These are phyloP conservation scores for Pampus argenteus DNA, from an alignment of 2,797 vertebrate species.

Conservation along the genomic window DNA sequence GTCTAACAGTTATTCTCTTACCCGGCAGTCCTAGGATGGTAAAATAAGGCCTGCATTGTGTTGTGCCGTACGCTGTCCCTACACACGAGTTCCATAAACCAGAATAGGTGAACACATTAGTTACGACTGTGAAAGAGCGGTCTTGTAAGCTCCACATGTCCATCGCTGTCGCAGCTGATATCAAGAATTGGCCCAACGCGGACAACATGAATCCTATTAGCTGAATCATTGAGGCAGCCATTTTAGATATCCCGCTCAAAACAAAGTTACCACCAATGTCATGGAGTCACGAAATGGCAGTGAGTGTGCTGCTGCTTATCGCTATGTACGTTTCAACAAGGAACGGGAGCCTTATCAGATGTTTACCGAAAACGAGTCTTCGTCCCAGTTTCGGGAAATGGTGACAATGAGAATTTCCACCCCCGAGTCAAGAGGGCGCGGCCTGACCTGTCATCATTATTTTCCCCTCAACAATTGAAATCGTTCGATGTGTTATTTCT, in stretches of 20 bases:
- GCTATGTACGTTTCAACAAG: conserved; percentile 44
- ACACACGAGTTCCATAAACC: conserved; percentile 90
- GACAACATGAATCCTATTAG: conserved; percentile 87
- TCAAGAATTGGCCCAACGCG: conserved; percentile 82
- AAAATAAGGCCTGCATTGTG: conserved; percentile 89
- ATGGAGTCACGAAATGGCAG: conserved; percentile 56
- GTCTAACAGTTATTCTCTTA: conserved; percentile 72
- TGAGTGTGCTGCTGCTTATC: conserved; percentile 53
- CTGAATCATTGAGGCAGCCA: conserved; percentile 83
- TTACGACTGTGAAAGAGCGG: conserved; percentile 85
- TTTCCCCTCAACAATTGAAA: conserved; percentile 6
- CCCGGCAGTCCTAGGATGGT: conserved; percentile 92
- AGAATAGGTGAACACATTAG: conserved; percentile 86
- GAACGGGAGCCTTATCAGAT: conserved; percentile 70
- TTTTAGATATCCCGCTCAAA: conserved; percentile 53
- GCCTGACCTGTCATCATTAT: conserved; percentile 19
- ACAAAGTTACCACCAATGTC: conserved; percentile 20
- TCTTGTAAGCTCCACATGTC: conserved; percentile 91
- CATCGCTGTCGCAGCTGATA: conserved; percentile 85
- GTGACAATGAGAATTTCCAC: conserved; percentile 20
- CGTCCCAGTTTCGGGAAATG: conserved; percentile 63
- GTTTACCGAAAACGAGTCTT: conserved; percentile 65
- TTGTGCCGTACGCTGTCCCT: conserved; percentile 85
- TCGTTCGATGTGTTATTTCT: not conserved
- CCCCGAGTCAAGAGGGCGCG: conserved; percentile 50